A percentile compares a stretch with the other conserved stretches of the same genome.
These are phyloP conservation scores for Pseudocheirus occidentalis DNA, from an alignment of 2,797 vertebrate genomes.

Conservation along the genomic window DNA sequence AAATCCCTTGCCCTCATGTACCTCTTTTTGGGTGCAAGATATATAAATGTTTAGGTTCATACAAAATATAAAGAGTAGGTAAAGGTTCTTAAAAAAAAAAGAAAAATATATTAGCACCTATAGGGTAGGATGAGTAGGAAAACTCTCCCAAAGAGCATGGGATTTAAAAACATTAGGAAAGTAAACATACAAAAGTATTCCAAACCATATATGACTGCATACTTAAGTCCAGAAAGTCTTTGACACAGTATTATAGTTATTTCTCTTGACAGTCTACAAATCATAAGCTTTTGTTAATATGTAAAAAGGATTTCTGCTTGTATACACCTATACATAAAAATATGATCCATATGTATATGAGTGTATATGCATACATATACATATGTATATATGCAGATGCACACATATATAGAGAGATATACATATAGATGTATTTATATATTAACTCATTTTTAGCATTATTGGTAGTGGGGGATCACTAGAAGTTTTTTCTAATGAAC, in stretches of 20 bases:
- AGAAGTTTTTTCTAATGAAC: background rate
- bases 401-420: no score
- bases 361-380: no score
- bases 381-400: no score
- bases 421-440: background rate
- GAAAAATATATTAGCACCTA: background rate
- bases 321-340: background rate
- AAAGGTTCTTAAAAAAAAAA: background rate
- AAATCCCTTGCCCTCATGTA: background rate
- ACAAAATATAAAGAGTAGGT: background rate
- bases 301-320: background rate
- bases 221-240: background rate
- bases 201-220: background rate
- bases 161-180: background rate
- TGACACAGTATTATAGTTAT: background rate
- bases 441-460: background rate
- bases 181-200: background rate
- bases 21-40: background rate
- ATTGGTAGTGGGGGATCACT: background rate
- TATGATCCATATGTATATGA: background rate
- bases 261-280: background rate
- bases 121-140: background rate
- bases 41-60: background rate
- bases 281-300: background rate
- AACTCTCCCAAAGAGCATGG: background rate